Percentiles rank a stretch among this genome's conserved stretches.
phyloP scores from a whole-genome alignment of 2,113 vertebrate genomes.

The Seriola dumerili region DNA sequence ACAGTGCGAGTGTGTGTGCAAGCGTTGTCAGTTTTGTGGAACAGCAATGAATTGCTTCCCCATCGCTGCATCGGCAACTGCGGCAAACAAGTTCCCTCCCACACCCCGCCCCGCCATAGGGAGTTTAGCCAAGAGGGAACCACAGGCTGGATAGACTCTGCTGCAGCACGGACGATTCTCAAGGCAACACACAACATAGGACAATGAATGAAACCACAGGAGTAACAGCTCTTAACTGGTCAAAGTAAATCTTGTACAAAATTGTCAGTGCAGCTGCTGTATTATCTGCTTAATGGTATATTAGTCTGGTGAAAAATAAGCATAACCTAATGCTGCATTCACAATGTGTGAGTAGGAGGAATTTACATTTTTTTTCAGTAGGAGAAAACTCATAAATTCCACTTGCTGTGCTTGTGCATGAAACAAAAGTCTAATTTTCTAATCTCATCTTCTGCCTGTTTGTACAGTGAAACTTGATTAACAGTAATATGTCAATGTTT shows the following conservation, averaged over 20 bases:
- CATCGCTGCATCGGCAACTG: slow-evolving; percentile 82
- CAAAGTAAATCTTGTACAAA: not conserved
- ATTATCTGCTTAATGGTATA: not conserved
- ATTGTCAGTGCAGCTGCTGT: not conserved
- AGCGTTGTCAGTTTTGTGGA: slow-evolving; percentile 68
- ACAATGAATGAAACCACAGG: not conserved
- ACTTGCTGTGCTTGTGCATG: too few relatives aligned
- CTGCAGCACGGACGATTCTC: slow-evolving; percentile 57
- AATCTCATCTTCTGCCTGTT: too few relatives aligned
- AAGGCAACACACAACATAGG: slow-evolving; percentile 13
- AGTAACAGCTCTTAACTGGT: not conserved
- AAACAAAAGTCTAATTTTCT: too few relatives aligned
- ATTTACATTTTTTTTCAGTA: too few relatives aligned
- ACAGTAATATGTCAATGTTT: too few relatives aligned
- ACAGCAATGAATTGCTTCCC: slow-evolving; percentile 84
- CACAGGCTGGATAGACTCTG: slow-evolving; percentile 27
- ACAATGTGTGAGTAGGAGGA: not conserved
- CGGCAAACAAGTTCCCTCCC: slow-evolving; percentile 78
- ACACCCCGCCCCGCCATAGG: slow-evolving; percentile 62
- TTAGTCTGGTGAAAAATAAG: not conserved
- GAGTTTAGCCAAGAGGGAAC: slow-evolving; percentile 79
- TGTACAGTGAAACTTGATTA: too few relatives aligned
- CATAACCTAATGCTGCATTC: not conserved
- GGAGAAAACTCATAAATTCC: too few relatives aligned
- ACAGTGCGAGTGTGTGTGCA: not conserved